Percentiles rank a stretch among this genome's conserved stretches.
Evolutionary conservation across 2,888 invertebrate genomes (phyloP).

Genomic region (Ormyrus thymus): DNA sequence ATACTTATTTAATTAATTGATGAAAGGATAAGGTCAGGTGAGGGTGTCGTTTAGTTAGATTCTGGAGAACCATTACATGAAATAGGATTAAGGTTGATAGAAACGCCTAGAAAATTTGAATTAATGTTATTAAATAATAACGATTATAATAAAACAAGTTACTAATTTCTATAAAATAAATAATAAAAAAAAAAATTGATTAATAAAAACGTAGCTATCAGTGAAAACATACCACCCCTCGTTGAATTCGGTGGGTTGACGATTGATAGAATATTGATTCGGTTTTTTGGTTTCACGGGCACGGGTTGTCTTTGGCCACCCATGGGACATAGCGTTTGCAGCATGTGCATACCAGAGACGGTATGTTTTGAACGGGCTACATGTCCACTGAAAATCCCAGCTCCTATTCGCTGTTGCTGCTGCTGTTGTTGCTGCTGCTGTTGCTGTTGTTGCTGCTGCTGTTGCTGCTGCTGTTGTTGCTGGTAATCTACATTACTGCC

Average conservation of each 20-base stretch:
- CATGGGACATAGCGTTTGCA: not conserved
- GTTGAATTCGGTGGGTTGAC: slow-evolving; percentile 41
- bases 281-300: slow-evolving; percentile 44
- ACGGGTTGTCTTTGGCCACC: slow-evolving; percentile 33
- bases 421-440: slow-evolving; percentile 72
- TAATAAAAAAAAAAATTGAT: not conserved
- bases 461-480: slow-evolving; percentile 72
- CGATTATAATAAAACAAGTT: not conserved
- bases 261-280: slow-evolving; percentile 36
- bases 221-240: slow-evolving; percentile 27
- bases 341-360: slow-evolving; percentile 57
- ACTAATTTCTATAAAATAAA: not conserved
- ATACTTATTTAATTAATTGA: slow-evolving; percentile 56
- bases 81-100: slow-evolving; percentile 62
- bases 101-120: slow-evolving; percentile 59
- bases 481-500: slow-evolving; percentile 48
- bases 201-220: not conserved
- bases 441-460: slow-evolving; percentile 66
- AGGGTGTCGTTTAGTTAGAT: slow-evolving; percentile 62
- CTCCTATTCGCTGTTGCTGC: slow-evolving; percentile 64
- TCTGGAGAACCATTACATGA: slow-evolving; percentile 66
- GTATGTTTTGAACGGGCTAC: slow-evolving; percentile 71
- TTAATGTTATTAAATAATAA: not conserved
- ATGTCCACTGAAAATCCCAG: slow-evolving; percentile 66
- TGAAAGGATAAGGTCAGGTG: slow-evolving; percentile 58